phyloP scores from a whole-genome alignment of 2,888 invertebrate genomes.

The Polydrusus pterygomalis region DNA sequence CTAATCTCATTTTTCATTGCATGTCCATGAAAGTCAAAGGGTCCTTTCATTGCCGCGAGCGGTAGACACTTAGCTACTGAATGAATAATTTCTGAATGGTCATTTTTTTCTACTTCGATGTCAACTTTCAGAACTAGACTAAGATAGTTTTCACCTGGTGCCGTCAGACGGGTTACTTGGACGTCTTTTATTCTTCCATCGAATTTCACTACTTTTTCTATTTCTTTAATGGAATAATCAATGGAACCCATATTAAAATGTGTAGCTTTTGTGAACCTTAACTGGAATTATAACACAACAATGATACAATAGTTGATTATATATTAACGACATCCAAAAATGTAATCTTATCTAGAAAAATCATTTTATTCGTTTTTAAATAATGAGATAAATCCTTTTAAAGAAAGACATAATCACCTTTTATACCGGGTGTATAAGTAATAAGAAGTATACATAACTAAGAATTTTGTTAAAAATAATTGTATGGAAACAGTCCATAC shows the following conservation, averaged over 20 bases:
- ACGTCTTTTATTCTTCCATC: slow-evolving; percentile 34
- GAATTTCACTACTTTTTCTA: neutral
- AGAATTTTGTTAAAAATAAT: no score
- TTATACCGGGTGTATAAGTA: no score
- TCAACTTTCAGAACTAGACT: slow-evolving; percentile 38
- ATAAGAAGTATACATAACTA: no score
- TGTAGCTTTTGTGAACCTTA: neutral
- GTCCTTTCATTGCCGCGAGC: neutral
- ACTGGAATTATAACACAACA: neutral
- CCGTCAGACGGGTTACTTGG: neutral
- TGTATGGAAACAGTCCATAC: no score
- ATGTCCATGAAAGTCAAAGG: neutral
- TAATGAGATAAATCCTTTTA: no score
- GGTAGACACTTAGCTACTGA: neutral
- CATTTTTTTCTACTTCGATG: neutral
- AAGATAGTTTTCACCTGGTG: slow-evolving; percentile 6
- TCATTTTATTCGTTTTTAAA: neutral
- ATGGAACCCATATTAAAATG: neutral
- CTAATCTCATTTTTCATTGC: neutral
- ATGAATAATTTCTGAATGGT: neutral
- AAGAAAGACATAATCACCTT: no score
- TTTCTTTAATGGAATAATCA: neutral
- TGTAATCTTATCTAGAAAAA: no score
- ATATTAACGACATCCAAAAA: neutral
- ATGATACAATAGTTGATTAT: neutral